Percentiles rank a stretch among this genome's conserved stretches.
Evolutionary conservation across 2,113 vertebrate genomes (phyloP).

Genomic region (Henicopernis longicauda): DNA sequence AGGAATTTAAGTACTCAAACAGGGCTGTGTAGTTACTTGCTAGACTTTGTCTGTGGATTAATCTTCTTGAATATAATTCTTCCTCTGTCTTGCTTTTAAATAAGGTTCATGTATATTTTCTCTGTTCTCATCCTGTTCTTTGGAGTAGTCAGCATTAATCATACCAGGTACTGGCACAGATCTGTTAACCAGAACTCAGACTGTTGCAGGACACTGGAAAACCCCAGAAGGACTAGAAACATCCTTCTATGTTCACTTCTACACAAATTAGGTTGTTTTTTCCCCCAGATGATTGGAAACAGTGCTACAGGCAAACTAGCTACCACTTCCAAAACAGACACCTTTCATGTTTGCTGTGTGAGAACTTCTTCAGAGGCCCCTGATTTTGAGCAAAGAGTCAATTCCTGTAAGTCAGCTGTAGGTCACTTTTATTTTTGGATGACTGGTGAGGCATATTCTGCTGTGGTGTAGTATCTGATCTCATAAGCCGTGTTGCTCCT

Average conservation of each 20-base stretch:
- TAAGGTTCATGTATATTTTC: neutral
- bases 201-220: neutral
- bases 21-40: neutral
- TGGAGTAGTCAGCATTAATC: neutral
- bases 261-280: neutral
- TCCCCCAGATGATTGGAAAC: neutral
- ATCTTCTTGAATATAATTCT: neutral
- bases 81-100: neutral
- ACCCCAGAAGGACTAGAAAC: neutral
- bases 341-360: neutral
- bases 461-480: neutral
- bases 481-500: neutral
- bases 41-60: neutral
- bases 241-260: neutral
- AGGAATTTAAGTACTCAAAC: neutral
- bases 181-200: neutral
- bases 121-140: neutral
- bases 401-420: neutral
- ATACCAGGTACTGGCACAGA: neutral
- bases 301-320: neutral
- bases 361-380: neutral
- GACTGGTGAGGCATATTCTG: neutral
- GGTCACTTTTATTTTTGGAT: neutral
- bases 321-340: neutral
- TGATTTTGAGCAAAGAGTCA: neutral